Percentiles rank a stretch among this genome's conserved stretches.
Conservation (phyloP, 2,888 invertebrate genomes). For the Caenorhabditis uteleia region DNA sequence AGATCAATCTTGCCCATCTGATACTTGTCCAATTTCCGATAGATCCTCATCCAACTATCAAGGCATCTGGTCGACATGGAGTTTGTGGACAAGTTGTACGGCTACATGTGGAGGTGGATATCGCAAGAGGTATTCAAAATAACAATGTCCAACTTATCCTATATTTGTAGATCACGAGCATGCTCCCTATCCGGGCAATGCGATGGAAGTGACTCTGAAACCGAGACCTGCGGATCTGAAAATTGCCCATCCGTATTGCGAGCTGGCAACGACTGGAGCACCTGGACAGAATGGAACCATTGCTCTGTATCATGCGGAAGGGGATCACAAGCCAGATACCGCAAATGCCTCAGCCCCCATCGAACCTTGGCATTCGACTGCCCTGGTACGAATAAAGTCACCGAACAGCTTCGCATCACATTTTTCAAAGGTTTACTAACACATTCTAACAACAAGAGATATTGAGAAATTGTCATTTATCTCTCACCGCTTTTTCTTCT, state of each 20-base stretch:
- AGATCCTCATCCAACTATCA: conserved; percentile 22
- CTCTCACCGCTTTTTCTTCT: conserved; percentile 11
- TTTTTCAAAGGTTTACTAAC: conserved; percentile 47
- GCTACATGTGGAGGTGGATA: conserved; percentile 65
- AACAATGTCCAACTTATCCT: not conserved
- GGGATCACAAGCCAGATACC: conserved; percentile 64
- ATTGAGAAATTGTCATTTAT: conserved; percentile 2
- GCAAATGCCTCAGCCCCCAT: conserved; percentile 63
- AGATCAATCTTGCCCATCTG: conserved; percentile 60
- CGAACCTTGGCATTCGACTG: conserved; percentile 65
- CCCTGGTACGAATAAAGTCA: conserved; percentile 55
- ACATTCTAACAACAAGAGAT: conserved; percentile 13
- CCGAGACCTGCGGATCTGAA: conserved; percentile 51
- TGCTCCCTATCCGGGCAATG: conserved; percentile 61
- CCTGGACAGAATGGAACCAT: conserved; percentile 61
- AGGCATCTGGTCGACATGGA: conserved; percentile 61
- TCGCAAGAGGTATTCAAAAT: conserved; percentile 30
- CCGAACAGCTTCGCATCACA: conserved; percentile 44
- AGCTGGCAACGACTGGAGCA: conserved; percentile 55
- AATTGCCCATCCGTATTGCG: conserved; percentile 50
- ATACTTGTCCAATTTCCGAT: conserved; percentile 42
- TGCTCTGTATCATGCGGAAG: conserved; percentile 66
- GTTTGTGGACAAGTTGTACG: conserved; percentile 60
- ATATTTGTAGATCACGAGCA: conserved; percentile 32
- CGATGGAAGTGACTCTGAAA: conserved; percentile 57